Percentiles rank a stretch among this genome's conserved stretches.
phyloP scores from a whole-genome alignment of 2,888 invertebrate genomes.

The Meiosimyza decipiens region DNA sequence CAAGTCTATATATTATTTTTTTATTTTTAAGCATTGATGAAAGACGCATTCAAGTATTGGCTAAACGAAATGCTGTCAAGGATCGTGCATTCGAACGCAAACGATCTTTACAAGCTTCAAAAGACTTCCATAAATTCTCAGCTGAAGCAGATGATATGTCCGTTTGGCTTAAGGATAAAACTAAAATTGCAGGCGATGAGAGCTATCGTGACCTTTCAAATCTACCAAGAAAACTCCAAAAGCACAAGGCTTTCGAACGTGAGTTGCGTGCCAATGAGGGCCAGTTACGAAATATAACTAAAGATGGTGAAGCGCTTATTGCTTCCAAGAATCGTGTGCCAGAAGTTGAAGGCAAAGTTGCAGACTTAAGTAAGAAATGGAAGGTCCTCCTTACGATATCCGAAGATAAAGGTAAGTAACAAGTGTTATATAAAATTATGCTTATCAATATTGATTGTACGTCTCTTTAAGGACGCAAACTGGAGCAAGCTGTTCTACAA shows the following conservation, averaged over 20 bases:
- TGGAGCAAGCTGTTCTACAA: slow-evolving; percentile 90
- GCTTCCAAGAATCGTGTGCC: slow-evolving; percentile 77
- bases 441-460: background rate
- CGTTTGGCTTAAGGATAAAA: slow-evolving; percentile 92
- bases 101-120: slow-evolving; percentile 82
- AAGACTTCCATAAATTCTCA: slow-evolving; percentile 91
- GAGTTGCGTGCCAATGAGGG: slow-evolving; percentile 96
- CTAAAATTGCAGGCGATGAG: slow-evolving; percentile 90
- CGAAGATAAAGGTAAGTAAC: slow-evolving; percentile 65
- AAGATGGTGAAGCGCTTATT: slow-evolving; percentile 79
- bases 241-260: slow-evolving; percentile 96
- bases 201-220: slow-evolving; percentile 91
- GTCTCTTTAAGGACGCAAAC: slow-evolving; percentile 70
- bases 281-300: slow-evolving; percentile 86
- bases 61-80: slow-evolving; percentile 79
- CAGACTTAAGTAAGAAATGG: slow-evolving; percentile 82
- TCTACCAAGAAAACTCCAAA: slow-evolving; percentile 90
- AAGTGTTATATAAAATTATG: slow-evolving; percentile 43
- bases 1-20: background rate
- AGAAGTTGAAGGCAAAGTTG: slow-evolving; percentile 76
- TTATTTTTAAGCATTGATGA: slow-evolving; percentile 72
- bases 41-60: slow-evolving; percentile 79
- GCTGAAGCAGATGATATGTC: slow-evolving; percentile 92
- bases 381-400: slow-evolving; percentile 77
- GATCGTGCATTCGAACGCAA: slow-evolving; percentile 79